Base-by-base conservation (phyloP, 2,113 vertebrate species). In the Dipodomys merriami region DNA sequence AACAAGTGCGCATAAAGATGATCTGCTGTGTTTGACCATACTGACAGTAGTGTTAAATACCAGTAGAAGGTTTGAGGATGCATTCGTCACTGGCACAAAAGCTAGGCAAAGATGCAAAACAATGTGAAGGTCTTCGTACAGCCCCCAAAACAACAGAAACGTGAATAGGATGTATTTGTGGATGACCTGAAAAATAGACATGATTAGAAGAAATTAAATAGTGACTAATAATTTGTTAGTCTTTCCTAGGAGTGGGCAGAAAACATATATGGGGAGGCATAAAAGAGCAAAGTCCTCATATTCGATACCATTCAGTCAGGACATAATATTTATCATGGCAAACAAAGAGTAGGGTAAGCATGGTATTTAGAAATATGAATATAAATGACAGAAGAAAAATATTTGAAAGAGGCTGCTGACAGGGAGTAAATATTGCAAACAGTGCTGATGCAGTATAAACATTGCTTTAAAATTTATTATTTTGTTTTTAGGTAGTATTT, bases 351-450 rank as follows among this genome's bases (percentile, higher is more conserved):
- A 68, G 20, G 7, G 15, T 81, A 30, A 20, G 27, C 25, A 39
- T 65, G 29, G 23, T 60, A 62, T 83, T 83, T 88, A 87, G 49
- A 83, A 91, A 73, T 64, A 33, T 1, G 7, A 29, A 90, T 73
- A 88, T 62, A 93, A 73, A 83, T 80, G 53, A 33, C 27, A 87
- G 39, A 81, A 71, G 79, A 85, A 83, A 84, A 60, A 35, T 81
- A 49, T 79, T 78, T 67, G 23, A 83, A 65, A 72, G 18, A 15
- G 6, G 7, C 23, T 73, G 49, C 16, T 30, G 16, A 74, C 22
- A 46, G 5, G 53, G 44, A 83, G 33, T 9, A 80, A 83, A 88
- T 65, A 83, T 13, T n/a, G 10, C 57, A 73, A 27, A 16, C 25
- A 11, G 3, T 6, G 2, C 65, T 57, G 29, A 44, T 44, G 49